Evolutionary conservation across 2,113 vertebrate species (phyloP), one percentile per base, ranked within the genome.

Genomic region (Morone saxatilis): DNA sequence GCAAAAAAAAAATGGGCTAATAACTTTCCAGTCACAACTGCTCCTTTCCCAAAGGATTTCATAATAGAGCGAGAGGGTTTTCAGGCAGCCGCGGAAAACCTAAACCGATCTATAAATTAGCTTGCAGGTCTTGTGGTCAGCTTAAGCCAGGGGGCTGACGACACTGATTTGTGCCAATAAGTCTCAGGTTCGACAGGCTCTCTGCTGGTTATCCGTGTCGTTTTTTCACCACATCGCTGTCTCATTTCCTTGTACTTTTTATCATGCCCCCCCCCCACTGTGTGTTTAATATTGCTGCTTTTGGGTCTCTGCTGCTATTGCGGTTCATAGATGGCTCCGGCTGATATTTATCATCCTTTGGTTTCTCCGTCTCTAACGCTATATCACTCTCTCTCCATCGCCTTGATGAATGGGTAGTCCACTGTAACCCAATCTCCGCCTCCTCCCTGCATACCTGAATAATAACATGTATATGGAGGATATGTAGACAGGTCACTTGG

Each of bases 401-500:
- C 38, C 71, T 54, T 85, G 84, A 90, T 80, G 57, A 78, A 92
- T 68, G 76, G 43, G 45, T 19, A 14, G 61, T 43, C 56, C 53
- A 25, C 57, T 25, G 89, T 62, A 92, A 94, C 83, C 66, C 10
- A 56, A 94, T 81, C 50, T 41, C 48, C 22, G 13, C 68, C 84
- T 66, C 81, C 65, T 75, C 88, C 31, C 82, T 14, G 51, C 86
- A 92, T 92, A 83, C 85, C 88, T 88, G 82, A 86, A 87, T 90
- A 90, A 92, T 90, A 88, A 91, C 81, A 82, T 75, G 73, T 81
- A 81, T 78, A 36, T 6, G 74, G 83, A 78, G 80, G 85, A 89
- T 86, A 80, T 54, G 80, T 51, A 83, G 83, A 82, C 72, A 31
- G 81, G 86, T 85, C 87, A 63, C 41, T 8, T 4, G 53, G 86